Evolutionary conservation across 1,140 invertebrate genomes (phyloP).

Genomic region (Luehdorfia chinensis): DNA sequence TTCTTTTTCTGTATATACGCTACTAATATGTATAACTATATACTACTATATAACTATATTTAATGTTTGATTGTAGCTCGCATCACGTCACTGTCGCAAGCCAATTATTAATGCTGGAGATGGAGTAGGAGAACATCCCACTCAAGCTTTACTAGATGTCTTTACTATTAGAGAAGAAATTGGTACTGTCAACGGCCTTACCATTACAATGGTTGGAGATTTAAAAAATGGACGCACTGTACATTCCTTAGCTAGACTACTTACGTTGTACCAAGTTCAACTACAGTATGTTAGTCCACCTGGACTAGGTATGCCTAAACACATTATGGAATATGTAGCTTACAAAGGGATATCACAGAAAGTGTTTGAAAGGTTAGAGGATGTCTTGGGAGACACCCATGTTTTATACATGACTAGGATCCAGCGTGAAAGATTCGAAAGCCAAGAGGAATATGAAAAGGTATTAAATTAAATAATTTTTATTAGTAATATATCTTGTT

Average conservation of each 20-base stretch:
- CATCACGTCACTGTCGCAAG: slow-evolving; percentile 88
- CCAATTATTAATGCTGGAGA: slow-evolving; percentile 99
- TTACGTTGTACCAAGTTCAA: slow-evolving; percentile 94
- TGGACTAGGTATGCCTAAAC: slow-evolving; percentile 92
- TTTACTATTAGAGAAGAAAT: slow-evolving; percentile 99
- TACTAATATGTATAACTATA: slow-evolving; percentile 12
- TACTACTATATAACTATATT: too few species aligned
- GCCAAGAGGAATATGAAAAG: slow-evolving; percentile 91
- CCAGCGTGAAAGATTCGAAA: slow-evolving; percentile 94
- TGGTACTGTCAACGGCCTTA: slow-evolving; percentile 97
- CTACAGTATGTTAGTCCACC: slow-evolving; percentile 93
- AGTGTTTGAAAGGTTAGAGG: slow-evolving; percentile 85
- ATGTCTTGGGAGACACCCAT: slow-evolving; percentile 94
- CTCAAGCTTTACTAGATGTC: slow-evolving; percentile 97
- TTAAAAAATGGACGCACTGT: slow-evolving; percentile 98
- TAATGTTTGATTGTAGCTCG: slow-evolving; percentile 87
- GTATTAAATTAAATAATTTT: slow-evolving; percentile 70
- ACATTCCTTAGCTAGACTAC: slow-evolving; percentile 94
- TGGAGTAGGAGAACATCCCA: slow-evolving; percentile 98
- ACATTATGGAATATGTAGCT: slow-evolving; percentile 88
- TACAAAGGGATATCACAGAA: slow-evolving; percentile 89
- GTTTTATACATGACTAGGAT: slow-evolving; percentile 99
- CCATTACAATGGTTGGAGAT: slow-evolving; percentile 96
- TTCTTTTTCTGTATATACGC: too few species aligned
- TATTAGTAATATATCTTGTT: slow-evolving; percentile 20